A percentile compares a stretch with the other conserved stretches of the same genome.
Conservation (phyloP, 2,888 invertebrate species). For the Brassicogethes aeneus region DNA sequence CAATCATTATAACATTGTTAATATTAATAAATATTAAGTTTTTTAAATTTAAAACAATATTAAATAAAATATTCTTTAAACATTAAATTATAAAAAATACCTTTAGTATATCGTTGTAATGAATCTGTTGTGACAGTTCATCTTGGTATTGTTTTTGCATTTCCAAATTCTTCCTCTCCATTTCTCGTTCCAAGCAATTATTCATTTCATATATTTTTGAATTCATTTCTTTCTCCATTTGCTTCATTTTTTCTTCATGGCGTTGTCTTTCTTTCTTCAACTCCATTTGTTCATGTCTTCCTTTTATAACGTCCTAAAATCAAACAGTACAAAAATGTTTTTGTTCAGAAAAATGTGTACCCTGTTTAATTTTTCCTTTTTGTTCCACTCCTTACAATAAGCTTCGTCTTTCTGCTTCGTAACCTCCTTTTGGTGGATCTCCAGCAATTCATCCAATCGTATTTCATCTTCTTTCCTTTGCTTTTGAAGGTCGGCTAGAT, state of each 20-base stretch:
- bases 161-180: conserved; percentile 26
- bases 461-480: conserved; percentile 31
- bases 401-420: conserved; percentile 32
- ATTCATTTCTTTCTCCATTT: conserved; percentile 28
- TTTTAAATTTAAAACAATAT: no score
- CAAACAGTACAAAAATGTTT: conserved; percentile 1
- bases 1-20: no score
- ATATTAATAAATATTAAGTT: no score
- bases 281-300: conserved; percentile 32
- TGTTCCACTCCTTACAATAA: conserved; percentile 22
- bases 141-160: conserved; percentile 30
- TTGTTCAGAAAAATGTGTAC: background rate
- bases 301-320: conserved; percentile 30
- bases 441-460: conserved; percentile 26
- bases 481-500: conserved; percentile 29
- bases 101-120: conserved; percentile 32
- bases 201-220: conserved; percentile 31
- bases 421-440: conserved; percentile 25
- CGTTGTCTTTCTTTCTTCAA: no score
- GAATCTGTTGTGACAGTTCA: conserved; percentile 37
- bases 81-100: no score
- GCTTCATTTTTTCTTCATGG: no score
- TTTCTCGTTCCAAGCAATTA: conserved; percentile 30
- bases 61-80: no score
- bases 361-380: conserved; percentile 3